Conservation (phyloP, 2,113 vertebrate genomes). For the Raja brachyura region DNA sequence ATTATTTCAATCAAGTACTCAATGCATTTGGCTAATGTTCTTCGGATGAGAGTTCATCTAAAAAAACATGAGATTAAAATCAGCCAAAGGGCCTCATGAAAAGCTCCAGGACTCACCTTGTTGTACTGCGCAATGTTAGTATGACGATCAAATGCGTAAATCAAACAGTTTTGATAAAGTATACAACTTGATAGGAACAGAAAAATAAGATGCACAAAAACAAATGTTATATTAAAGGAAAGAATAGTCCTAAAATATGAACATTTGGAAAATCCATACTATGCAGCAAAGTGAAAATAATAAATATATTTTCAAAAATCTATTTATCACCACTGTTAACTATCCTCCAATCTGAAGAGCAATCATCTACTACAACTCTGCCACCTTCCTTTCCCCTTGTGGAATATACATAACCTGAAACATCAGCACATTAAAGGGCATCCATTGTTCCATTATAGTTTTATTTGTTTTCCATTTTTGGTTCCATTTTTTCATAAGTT, state of each 20-base stretch:
- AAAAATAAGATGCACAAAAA: not conserved
- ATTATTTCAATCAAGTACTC: not conserved
- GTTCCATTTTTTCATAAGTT: too few species aligned
- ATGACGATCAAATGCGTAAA: not conserved
- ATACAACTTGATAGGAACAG: not conserved
- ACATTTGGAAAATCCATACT: too few species aligned
- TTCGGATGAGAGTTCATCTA: not conserved
- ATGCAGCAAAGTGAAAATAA: too few species aligned
- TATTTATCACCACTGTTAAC: too few species aligned
- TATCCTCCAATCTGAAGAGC: too few species aligned
- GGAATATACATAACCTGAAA: too few species aligned
- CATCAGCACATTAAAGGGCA: too few species aligned
- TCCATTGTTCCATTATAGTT: too few species aligned
- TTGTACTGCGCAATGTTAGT: not conserved
- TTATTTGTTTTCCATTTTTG: too few species aligned
- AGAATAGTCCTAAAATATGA: not conserved
- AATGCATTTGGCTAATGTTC: not conserved
- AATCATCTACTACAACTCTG: too few species aligned
- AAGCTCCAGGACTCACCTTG: not conserved
- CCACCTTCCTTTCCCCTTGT: too few species aligned
- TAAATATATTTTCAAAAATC: too few species aligned
- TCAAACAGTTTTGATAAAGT: not conserved
- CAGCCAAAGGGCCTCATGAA: not conserved
- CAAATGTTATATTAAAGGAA: not conserved
- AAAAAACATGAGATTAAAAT: not conserved